Evolutionary conservation across 2,113 vertebrate genomes (phyloP).

Genomic region (Leptobrachium leishanense): DNA sequence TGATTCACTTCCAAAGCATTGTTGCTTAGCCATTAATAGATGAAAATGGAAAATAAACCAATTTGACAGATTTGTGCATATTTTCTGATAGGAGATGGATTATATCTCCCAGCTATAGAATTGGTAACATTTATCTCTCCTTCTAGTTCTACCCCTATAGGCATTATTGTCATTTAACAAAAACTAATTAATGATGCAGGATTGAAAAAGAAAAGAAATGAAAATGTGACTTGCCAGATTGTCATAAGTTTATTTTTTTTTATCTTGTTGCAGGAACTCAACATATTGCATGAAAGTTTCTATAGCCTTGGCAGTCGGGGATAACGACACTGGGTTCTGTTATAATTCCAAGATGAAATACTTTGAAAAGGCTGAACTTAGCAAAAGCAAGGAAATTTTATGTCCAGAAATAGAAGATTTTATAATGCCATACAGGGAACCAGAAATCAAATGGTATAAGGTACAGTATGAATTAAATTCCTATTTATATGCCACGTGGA

Average conservation of each 20-base stretch:
- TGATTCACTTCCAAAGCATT: conserved; percentile 25
- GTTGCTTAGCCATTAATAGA: conserved; percentile 27
- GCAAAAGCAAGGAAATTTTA: conserved; percentile 94
- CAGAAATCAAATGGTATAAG: conserved; percentile 95
- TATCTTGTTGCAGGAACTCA: conserved; percentile 84
- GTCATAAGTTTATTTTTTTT: conserved; percentile 51
- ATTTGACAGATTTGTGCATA: conserved; percentile 37
- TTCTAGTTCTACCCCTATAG: not conserved
- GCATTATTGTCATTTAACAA: conserved; percentile 25
- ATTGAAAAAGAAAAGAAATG: not conserved
- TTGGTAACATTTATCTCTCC: conserved; percentile 16
- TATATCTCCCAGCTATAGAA: conserved; percentile 24
- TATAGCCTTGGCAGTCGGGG: conserved; percentile 91
- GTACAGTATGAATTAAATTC: conserved; percentile 58
- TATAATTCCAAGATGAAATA: conserved; percentile 98
- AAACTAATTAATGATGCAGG: conserved; percentile 12
- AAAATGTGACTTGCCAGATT: not conserved
- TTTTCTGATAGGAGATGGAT: conserved; percentile 32
- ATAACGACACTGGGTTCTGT: conserved; percentile 95
- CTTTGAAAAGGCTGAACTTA: conserved; percentile 95
- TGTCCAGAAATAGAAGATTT: conserved; percentile 94
- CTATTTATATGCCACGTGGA: not conserved
- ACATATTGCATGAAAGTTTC: conserved; percentile 99
- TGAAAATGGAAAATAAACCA: conserved; percentile 27
- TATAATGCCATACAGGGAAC: conserved; percentile 81